Percentiles rank a stretch among this genome's conserved stretches.
These are phyloP conservation scores for Vollenhovia emeryi DNA, from an alignment of 1,140 invertebrate species.

Conservation along the genomic window DNA sequence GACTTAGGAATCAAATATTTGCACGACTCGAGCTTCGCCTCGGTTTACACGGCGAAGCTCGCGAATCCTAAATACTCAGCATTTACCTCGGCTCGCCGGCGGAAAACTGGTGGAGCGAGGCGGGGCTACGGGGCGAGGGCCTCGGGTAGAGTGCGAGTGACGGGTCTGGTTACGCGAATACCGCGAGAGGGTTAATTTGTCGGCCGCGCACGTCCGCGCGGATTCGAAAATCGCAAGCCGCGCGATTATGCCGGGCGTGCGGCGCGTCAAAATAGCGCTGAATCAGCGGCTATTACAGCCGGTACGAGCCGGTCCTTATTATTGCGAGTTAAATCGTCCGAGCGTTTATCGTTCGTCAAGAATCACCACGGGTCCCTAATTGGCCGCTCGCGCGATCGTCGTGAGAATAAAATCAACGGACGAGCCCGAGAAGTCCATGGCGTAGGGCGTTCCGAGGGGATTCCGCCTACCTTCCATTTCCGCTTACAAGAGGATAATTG, in stretches of 20 bases:
- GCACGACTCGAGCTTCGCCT: constrained; percentile 65
- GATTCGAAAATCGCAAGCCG: constrained; percentile 72
- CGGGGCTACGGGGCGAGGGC: background rate
- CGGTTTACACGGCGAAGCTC: constrained; percentile 73
- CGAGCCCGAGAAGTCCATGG: background rate
- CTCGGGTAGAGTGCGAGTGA: constrained; percentile 11
- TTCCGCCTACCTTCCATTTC: constrained; percentile 29
- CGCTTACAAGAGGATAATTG: constrained; percentile 20
- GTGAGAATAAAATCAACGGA: constrained; percentile 66
- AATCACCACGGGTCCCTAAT: constrained; percentile 61
- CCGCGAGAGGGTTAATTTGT: constrained; percentile 69
- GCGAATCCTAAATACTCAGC: constrained; percentile 76
- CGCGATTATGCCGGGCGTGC: constrained; percentile 58
- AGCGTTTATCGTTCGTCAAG: constrained; percentile 72
- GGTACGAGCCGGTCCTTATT: constrained; percentile 64
- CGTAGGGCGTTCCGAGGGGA: background rate
- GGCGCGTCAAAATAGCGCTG: constrained; percentile 70
- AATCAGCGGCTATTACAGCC: constrained; percentile 69
- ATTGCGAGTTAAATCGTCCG: constrained; percentile 74
- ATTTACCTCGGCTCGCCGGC: constrained; percentile 70
- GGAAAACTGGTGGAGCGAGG: constrained; percentile 18
- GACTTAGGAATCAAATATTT: constrained; percentile 77
- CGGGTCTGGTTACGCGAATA: constrained; percentile 24
- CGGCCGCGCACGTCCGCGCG: constrained; percentile 64
- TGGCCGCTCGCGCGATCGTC: constrained; percentile 61